Evolutionary conservation across 2,888 invertebrate genomes (phyloP), one percentile per base, ranked within the genome.

Genomic region (Drosophila birchii): DNA sequence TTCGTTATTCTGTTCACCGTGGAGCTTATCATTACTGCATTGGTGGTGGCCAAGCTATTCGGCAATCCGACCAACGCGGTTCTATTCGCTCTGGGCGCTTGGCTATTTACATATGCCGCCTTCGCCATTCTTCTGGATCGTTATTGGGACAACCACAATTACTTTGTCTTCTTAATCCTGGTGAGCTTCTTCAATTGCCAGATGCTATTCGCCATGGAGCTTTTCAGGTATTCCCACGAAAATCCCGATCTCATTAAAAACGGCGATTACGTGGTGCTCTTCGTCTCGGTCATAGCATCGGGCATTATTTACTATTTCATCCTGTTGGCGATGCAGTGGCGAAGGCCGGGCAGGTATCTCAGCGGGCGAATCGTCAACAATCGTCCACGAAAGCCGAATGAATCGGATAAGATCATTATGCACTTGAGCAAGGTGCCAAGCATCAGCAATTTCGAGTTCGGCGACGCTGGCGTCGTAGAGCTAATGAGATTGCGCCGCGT

Each of bases 401-500:
- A 56, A 0, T 12, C 20, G 34, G 66, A 77, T 26, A 2, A 16
- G 5, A 2, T n/a, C 6, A 2, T 44, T 2, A 1, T 76, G 12
- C 53, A 55, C 60, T 0, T 78, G 12, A 79, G 62, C 0, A 75
- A 78, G 4, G 34, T 45, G 1, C 84, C 88, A 0, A 84, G 75
- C 54, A 85, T 86, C 78, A 68, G 81, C 12, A 82, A 90, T 43
- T 88, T 86, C 29, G 91, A 91, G 62, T 88, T 77, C 47, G 89
- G 89, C 0, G 82, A 81, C 39, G 67, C 88, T 6, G 78, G 75
- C 7, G 78, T 82, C 36, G 41, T 60, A 11, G 85, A 86, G 38
- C 0, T 81, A 11, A 38, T 86, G n/a, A 75, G 78, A 0, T 11
- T 91, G 9, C 77, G 76, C 0, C 80, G 88, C 56, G 49, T 91